A percentile compares a stretch with the other conserved stretches of the same genome.
phyloP scores from a whole-genome alignment of 2,113 vertebrate species.

The Phylloscopus whistleri region DNA sequence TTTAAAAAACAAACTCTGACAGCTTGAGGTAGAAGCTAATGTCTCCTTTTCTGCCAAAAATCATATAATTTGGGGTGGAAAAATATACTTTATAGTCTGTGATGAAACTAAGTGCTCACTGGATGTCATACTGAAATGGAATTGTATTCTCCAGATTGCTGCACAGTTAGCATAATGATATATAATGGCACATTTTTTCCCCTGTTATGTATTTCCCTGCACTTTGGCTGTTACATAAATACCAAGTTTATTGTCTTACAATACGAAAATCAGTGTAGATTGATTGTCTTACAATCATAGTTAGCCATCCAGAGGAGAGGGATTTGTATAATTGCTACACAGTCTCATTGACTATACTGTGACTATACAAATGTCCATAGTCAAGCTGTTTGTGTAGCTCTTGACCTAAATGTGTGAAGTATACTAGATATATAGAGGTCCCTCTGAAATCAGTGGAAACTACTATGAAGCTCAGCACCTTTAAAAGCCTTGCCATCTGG shows the following conservation, averaged over 20 bases:
- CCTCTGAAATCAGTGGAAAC: not conserved
- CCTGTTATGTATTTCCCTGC: not conserved
- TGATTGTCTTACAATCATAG: not conserved
- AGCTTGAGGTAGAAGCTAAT: conserved; percentile 31
- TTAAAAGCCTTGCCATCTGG: not conserved
- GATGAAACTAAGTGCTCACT: conserved; percentile 22
- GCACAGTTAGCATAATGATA: conserved; percentile 34
- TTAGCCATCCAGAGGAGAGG: not conserved
- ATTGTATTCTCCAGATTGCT: conserved; percentile 28
- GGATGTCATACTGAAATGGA: conserved; percentile 5
- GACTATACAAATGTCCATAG: not conserved
- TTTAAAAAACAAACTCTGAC: conserved; percentile 33
- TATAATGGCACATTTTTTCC: conserved; percentile 12
- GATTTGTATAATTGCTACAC: not conserved
- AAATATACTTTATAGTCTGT: conserved; percentile 9
- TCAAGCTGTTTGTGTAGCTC: not conserved
- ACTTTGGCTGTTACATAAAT: not conserved
- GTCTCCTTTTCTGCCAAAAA: conserved; percentile 32
- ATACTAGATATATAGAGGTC: not conserved
- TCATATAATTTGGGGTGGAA: not conserved
- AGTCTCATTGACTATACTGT: not conserved
- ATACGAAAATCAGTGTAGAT: not conserved
- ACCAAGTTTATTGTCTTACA: not conserved
- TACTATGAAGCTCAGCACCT: not conserved
- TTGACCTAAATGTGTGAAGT: not conserved